These are phyloP conservation scores for Meloidogyne floridensis DNA, from an alignment of 1,140 invertebrate species.

Conservation along the genomic window DNA sequence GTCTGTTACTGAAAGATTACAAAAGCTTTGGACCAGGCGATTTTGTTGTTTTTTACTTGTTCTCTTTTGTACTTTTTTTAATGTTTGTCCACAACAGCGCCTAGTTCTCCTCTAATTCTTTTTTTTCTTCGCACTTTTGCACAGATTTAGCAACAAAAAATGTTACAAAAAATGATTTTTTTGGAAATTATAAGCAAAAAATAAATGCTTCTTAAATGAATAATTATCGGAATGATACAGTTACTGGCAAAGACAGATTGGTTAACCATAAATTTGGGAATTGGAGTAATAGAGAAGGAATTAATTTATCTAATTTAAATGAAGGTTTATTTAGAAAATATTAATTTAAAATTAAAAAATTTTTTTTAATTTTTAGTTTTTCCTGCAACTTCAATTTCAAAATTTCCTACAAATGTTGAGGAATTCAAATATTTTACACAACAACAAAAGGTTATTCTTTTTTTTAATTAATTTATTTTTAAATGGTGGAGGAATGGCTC, in stretches of 20 bases:
- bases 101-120: too few species aligned
- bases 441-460: not conserved
- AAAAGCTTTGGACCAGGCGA: too few species aligned
- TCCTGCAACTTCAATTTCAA: not conserved
- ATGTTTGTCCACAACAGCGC: too few species aligned
- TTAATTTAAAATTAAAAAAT: not conserved
- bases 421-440: not conserved
- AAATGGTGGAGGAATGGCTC: too few species aligned
- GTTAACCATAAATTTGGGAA: slow-evolving; percentile 21
- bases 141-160: too few species aligned
- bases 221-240: slow-evolving; percentile 15
- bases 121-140: too few species aligned
- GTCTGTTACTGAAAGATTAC: too few species aligned
- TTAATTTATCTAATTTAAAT: not conserved
- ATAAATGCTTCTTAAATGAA: slow-evolving; percentile 7
- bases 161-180: not conserved
- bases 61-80: too few species aligned
- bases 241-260: slow-evolving; percentile 5
- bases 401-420: not conserved
- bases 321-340: not conserved
- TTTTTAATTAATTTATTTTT: not conserved
- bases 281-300: not conserved
- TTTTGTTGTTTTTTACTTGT: too few species aligned
- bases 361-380: not conserved
- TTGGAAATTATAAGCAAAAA: not conserved